Evolutionary conservation across 2,888 invertebrate genomes (phyloP).

Genomic region (Phyllotreta cruciferae): DNA sequence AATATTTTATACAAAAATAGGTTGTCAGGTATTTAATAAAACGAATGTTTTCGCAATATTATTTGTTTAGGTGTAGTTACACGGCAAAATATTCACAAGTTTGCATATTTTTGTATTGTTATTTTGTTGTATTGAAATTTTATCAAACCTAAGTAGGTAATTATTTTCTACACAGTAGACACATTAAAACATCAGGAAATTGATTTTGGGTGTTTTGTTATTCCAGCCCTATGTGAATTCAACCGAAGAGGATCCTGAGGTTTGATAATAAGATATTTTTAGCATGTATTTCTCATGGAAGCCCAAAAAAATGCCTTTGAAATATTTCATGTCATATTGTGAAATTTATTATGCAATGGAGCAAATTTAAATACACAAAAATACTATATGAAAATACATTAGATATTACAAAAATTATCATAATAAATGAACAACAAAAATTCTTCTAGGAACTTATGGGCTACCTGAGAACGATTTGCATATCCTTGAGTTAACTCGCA

Average conservation of each 20-base stretch:
- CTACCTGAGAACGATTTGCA: conserved; percentile 9
- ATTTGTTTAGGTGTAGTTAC: background rate
- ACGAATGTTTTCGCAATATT: too few relatives aligned
- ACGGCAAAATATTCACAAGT: background rate
- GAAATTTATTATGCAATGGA: background rate
- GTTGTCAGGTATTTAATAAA: too few relatives aligned
- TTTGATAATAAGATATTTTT: conserved; percentile 21
- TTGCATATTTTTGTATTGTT: conserved; percentile 5
- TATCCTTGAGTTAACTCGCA: conserved; percentile 1
- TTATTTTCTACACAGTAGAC: background rate
- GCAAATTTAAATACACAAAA: too few relatives aligned
- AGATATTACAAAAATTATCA: background rate
- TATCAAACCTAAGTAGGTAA: background rate
- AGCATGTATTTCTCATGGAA: conserved; percentile 11
- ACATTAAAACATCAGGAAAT: background rate
- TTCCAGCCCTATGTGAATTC: conserved; percentile 34
- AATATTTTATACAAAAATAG: too few relatives aligned
- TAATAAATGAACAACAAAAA: background rate
- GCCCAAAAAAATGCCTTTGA: background rate
- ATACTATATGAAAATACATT: too few relatives aligned
- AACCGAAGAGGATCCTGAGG: conserved; percentile 25
- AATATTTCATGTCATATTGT: background rate
- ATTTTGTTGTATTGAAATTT: conserved; percentile 3
- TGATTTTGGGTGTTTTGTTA: conserved; percentile 1
- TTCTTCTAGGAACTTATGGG: conserved; percentile 3